Evolutionary conservation across 2,113 vertebrate genomes (phyloP), one percentile per base, ranked within the genome.

Genomic region (Aegotheles bennettii): DNA sequence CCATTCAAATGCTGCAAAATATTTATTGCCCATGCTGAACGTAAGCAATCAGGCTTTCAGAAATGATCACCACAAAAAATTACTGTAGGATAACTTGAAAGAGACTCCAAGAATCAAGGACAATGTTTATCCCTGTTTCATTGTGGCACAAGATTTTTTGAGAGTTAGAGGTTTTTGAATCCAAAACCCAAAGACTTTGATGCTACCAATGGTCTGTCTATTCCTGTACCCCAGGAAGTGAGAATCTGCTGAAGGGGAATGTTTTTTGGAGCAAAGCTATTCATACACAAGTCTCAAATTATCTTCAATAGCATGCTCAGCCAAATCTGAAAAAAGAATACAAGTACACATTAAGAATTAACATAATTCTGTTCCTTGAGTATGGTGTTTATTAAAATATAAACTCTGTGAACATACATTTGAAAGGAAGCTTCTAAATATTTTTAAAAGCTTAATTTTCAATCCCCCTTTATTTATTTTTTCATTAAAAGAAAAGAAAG

Each of bases 301-400:
- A 95, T 94, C 90, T 87, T 91, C 91, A 91, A 36, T 54, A 91
- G 84, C 89, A 54, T 69, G 82, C 91, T 95, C 75, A 95, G 84
- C 84, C 87, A 95, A 91, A 93, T 95, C 87, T 67, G 54, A 74
- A 61, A 76, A 95, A 90, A 88, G 89, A 87, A 91, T 96, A 57
- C 90, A 88, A 91, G 93, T 93, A 93, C 84, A 84, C 87, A 93
- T 97, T 94, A 95, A 94, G 91, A 95, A 97, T 95, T 94, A 95
- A 85, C 95, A 95, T 97, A 95, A 96, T 96, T 95, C 70, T 76
- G 11, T 93, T 97, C 75, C 87, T 86, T 88, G 78, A 95, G 75
- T 82, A 21, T 90, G 78, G 43, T 87, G 67, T 89, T 87, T 90
- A 91, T 97, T 96, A 95, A 90, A 95, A 83, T 70, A 89, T 73